A percentile compares a stretch with the other conserved stretches of the same genome.
Conservation (phyloP, 2,888 invertebrate genomes). For the Athetis lepigone region DNA sequence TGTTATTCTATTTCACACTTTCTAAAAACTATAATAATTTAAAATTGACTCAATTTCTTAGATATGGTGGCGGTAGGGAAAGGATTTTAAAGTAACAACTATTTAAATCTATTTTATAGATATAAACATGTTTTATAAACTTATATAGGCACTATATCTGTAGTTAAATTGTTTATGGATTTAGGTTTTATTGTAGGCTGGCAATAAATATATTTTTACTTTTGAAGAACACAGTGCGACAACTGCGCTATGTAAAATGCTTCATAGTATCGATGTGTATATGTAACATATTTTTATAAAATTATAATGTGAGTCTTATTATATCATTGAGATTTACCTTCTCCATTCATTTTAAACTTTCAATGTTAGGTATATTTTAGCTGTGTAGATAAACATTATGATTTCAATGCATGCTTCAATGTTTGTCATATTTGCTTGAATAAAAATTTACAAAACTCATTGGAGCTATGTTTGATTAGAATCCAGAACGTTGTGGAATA, state of each 20-base stretch:
- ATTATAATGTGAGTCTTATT: constrained; percentile 62
- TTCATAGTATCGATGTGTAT: constrained; percentile 66
- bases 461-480: constrained; percentile 71
- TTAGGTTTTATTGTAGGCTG: constrained; percentile 62
- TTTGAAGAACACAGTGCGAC: constrained; percentile 46
- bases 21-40: constrained; percentile 52
- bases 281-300: constrained; percentile 77
- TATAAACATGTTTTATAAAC: constrained; percentile 70
- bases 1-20: constrained; percentile 54
- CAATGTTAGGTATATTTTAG: constrained; percentile 66
- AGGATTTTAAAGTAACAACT: constrained; percentile 65
- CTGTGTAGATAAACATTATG: constrained; percentile 80
- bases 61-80: constrained; percentile 81
- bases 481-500: constrained; percentile 35
- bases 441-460: constrained; percentile 80
- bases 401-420: constrained; percentile 83
- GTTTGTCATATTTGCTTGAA: constrained; percentile 88
- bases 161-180: constrained; percentile 63
- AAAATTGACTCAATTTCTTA: constrained; percentile 64
- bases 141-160: constrained; percentile 67
- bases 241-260: constrained; percentile 51
- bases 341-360: constrained; percentile 62
- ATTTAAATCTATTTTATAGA: constrained; percentile 76
- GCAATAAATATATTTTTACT: constrained; percentile 65
- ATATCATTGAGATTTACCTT: constrained; percentile 63